These are phyloP conservation scores for Halictus rubicundus DNA, from an alignment of 1,140 invertebrate genomes.

Conservation along the genomic window DNA sequence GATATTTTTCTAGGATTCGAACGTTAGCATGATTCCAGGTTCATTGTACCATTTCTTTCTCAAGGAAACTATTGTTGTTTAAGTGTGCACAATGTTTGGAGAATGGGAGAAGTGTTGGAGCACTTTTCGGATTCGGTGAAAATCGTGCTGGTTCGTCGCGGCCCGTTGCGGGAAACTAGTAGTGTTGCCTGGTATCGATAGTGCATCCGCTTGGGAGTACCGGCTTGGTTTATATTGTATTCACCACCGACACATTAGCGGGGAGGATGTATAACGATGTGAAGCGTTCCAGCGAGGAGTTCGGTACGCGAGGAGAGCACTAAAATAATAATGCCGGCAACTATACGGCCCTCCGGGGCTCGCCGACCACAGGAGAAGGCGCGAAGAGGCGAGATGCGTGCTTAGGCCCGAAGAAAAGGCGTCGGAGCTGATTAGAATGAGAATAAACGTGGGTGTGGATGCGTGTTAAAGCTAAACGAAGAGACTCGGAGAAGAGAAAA, in stretches of 20 bases:
- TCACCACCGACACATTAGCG: slow-evolving; percentile 33
- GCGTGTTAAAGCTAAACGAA: slow-evolving; percentile 48
- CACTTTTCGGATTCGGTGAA: too few relatives aligned
- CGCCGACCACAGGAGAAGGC: slow-evolving; percentile 46
- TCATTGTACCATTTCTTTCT: too few relatives aligned
- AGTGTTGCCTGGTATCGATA: background rate
- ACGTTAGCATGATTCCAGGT: too few relatives aligned
- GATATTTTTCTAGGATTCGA: too few relatives aligned
- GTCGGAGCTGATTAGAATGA: slow-evolving; percentile 76
- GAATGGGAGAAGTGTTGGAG: too few relatives aligned
- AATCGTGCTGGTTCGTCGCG: slow-evolving; percentile 23
- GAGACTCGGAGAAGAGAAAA: slow-evolving; percentile 33
- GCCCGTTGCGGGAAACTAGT: background rate
- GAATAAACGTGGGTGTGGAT: slow-evolving; percentile 75
- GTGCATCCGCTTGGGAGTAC: slow-evolving; percentile 36
- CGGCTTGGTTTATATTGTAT: slow-evolving; percentile 42
- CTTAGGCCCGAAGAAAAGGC: slow-evolving; percentile 66
- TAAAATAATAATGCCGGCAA: slow-evolving; percentile 68
- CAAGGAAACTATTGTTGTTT: too few relatives aligned
- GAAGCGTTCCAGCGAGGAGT: slow-evolving; percentile 39
- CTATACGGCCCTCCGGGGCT: slow-evolving; percentile 39
- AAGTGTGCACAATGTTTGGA: too few relatives aligned
- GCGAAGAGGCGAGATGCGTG: slow-evolving; percentile 53
- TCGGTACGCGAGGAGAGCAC: slow-evolving; percentile 52
- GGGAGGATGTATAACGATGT: slow-evolving; percentile 40